Conservation (phyloP, 2,888 invertebrate genomes). For the Steinernema hermaphroditum region DNA sequence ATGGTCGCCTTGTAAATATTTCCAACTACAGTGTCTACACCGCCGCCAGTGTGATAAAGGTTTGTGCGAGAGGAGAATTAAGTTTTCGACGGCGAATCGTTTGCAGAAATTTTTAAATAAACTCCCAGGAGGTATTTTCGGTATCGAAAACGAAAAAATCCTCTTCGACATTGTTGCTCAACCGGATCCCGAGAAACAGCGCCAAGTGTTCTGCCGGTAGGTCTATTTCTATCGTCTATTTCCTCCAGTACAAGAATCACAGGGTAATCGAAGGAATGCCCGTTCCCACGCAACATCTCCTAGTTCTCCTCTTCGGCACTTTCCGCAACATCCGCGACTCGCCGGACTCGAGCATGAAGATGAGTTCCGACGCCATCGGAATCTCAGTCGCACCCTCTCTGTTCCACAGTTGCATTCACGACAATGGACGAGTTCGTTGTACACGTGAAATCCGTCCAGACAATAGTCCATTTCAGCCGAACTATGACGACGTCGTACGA, state of each 20-base stretch:
- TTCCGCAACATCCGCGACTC: constrained; percentile 91
- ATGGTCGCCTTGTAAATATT: constrained; percentile 67
- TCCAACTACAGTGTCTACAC: constrained; percentile 91
- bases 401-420: constrained; percentile 91
- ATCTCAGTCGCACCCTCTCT: constrained; percentile 93
- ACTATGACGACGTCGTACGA: constrained; percentile 90
- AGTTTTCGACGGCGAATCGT: not conserved
- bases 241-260: not conserved
- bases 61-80: constrained; percentile 46
- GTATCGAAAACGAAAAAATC: constrained; percentile 84
- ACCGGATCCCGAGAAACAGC: constrained; percentile 80
- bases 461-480: constrained; percentile 76
- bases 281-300: constrained; percentile 84
- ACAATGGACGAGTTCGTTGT: constrained; percentile 75
- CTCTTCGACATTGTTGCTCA: constrained; percentile 85
- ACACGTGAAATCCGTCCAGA: not conserved
- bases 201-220: constrained; percentile 88
- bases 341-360: constrained; percentile 85
- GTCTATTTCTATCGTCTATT: not conserved
- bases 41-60: constrained; percentile 92
- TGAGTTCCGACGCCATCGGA: constrained; percentile 91
- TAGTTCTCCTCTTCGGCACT: constrained; percentile 93
- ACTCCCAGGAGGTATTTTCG: constrained; percentile 94
- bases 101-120: constrained; percentile 85
- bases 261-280: constrained; percentile 84